These are phyloP conservation scores for Sebastes nivosus DNA, from an alignment of 2,797 vertebrate species.

Conservation along the genomic window DNA sequence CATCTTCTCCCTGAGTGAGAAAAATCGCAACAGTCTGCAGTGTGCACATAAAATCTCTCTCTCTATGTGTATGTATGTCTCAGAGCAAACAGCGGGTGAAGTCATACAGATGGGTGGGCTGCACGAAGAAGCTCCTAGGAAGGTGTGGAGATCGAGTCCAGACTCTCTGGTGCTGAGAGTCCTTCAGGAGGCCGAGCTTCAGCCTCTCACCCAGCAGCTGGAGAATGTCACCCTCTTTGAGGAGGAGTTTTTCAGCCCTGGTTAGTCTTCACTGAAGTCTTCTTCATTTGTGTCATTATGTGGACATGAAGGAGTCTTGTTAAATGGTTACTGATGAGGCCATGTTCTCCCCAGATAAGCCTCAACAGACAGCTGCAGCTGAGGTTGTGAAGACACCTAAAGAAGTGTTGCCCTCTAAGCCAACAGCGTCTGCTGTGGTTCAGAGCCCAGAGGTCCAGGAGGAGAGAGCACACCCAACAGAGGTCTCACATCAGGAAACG, in stretches of 20 bases:
- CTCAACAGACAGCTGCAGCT: conserved; percentile 17
- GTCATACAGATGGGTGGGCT: conserved; percentile 83
- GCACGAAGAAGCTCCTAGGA: conserved; percentile 84
- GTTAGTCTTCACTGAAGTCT: conserved; percentile 30
- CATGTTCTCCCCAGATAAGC: conserved; percentile 56
- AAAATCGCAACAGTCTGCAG: neutral
- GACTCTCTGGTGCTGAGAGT: conserved; percentile 86
- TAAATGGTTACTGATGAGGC: neutral
- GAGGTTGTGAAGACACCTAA: conserved; percentile 21
- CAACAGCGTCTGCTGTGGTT: neutral
- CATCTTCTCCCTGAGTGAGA: neutral
- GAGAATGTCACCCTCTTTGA: conserved; percentile 70
- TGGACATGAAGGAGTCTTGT: neutral
- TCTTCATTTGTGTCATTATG: neutral
- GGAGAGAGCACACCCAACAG: conserved; percentile 1
- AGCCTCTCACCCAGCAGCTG: conserved; percentile 86
- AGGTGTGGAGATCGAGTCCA: conserved; percentile 87
- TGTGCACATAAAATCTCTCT: neutral
- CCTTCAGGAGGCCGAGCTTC: conserved; percentile 89
- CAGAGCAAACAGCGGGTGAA: conserved; percentile 86
- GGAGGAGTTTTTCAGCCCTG: conserved; percentile 15
- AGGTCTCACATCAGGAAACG: conserved; percentile 34
- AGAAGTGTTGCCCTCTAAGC: conserved; percentile 17
- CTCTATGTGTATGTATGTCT: neutral
- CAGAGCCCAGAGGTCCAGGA: conserved; percentile 26